Conservation (phyloP, 2,888 invertebrate species). For the Melieria omissa region DNA sequence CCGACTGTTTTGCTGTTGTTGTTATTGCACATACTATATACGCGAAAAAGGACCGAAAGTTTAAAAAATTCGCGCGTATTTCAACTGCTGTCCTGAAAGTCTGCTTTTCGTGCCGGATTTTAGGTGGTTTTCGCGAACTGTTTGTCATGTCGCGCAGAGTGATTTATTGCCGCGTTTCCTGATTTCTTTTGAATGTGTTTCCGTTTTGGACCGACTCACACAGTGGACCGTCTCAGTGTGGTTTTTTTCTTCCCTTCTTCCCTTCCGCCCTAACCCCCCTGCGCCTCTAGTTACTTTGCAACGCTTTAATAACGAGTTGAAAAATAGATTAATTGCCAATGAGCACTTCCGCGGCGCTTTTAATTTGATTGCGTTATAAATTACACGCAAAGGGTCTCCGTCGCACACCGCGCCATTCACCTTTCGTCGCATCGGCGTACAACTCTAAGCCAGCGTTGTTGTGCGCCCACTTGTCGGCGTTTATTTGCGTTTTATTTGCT, state of each 20-base stretch:
- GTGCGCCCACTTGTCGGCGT: neutral
- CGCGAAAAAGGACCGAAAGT: too few species aligned
- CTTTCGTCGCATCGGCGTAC: neutral
- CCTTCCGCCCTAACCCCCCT: too few species aligned
- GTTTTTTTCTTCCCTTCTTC: neutral
- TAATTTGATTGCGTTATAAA: neutral
- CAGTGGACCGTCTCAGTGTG: neutral
- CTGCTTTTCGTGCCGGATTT: too few species aligned
- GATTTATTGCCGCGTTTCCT: constrained; percentile 22
- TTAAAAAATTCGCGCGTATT: too few species aligned
- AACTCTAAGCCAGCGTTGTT: neutral
- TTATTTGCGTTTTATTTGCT: neutral
- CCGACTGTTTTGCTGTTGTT: too few species aligned
- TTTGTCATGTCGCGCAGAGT: neutral
- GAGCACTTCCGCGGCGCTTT: neutral
- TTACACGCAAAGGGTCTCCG: neutral
- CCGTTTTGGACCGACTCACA: neutral
- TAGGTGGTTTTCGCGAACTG: too few species aligned
- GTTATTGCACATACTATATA: too few species aligned
- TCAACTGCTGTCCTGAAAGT: too few species aligned
- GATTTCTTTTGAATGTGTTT: constrained; percentile 2
- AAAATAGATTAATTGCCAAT: constrained; percentile 9
- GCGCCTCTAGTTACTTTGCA: too few species aligned
- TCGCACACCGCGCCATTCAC: neutral
- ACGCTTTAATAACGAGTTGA: neutral